These are phyloP conservation scores for Decapterus maruadsi DNA, from an alignment of 2,797 vertebrate species.

Conservation along the genomic window DNA sequence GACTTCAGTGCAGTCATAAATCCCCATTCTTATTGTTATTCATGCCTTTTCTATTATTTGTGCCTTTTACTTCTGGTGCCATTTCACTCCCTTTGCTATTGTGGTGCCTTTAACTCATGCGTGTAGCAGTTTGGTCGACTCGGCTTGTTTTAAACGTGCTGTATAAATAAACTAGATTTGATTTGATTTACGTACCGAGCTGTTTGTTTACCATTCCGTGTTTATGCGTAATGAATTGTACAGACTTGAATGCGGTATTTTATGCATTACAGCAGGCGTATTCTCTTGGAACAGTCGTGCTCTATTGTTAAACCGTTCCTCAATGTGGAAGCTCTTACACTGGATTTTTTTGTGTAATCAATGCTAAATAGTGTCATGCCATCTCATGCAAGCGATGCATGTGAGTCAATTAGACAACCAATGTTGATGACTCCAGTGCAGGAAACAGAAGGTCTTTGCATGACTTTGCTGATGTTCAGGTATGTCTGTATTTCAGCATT, in stretches of 20 bases:
- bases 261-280: slow-evolving; percentile 23
- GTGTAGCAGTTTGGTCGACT: neutral
- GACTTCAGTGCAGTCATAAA: neutral
- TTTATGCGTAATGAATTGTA: slow-evolving; percentile 23
- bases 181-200: neutral
- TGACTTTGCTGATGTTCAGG: slow-evolving; percentile 9
- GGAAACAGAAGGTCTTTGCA: slow-evolving; percentile 24
- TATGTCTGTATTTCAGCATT: neutral
- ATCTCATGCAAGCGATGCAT: slow-evolving; percentile 35
- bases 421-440: slow-evolving; percentile 26
- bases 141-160: neutral
- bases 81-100: neutral
- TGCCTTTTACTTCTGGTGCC: neutral
- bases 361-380: slow-evolving; percentile 53
- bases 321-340: slow-evolving; percentile 42
- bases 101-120: neutral
- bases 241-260: slow-evolving; percentile 22
- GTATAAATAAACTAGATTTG: neutral
- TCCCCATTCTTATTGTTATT: slow-evolving; percentile 14
- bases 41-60: neutral
- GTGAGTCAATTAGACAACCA: slow-evolving; percentile 29
- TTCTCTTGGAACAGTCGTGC: slow-evolving; percentile 41
- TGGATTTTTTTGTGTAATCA: slow-evolving; percentile 18
- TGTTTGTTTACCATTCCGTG: slow-evolving; percentile 27
- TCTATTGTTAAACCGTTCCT: slow-evolving; percentile 44